Base-by-base conservation (phyloP, 2,113 vertebrate genomes). In the Chaenocephalus aceratus region DNA sequence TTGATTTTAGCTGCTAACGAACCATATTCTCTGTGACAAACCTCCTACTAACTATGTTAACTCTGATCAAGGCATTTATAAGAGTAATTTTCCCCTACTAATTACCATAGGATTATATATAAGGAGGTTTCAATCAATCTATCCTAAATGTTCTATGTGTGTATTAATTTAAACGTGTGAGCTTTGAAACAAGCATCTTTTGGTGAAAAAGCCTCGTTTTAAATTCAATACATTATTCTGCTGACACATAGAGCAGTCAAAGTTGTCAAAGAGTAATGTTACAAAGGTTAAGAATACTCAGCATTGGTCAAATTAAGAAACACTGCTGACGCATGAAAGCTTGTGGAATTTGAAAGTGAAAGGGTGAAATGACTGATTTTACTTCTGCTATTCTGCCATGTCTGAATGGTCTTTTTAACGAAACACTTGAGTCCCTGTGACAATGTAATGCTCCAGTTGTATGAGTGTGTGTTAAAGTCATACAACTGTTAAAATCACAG, bases 401-500 rank as follows among this genome's bases (percentile, higher is more conserved):
- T 44, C 41, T 49, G 30, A 72, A 72, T 10, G 36, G 10, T 5
- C 12, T 68, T 69, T 80, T 75, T 60, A 73, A 14, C 23, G 45
- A 64, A 56, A 41, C 30, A 23, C 34, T 54, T 80, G 74, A 45
- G 52, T 59, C 21, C 1, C 6, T 56, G 61, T 62, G 48, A 30
- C 65, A 54, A 48, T 34, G 58, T 15, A 68, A 61, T n/a, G 34
- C 74, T 78, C 49, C 26, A 30, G n/a, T 66, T 41, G 36, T 41
- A 41, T 41, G 49, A 67, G 6, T 78, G n/a, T 23, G 36, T 72
- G 45, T 21, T 30, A 30, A 30, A 30, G 3, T 67, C 49, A 77
- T 30, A 30, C 30, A 30, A 30, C 30, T 30, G 30, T 83, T 83
- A 70, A 85, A 82, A 76, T 86, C 83, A 41, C 72, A 67, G 74